Percentiles rank a stretch among this genome's conserved stretches.
phyloP scores from a whole-genome alignment of 1,140 invertebrate genomes.

The Drosophila rhopaloa region DNA sequence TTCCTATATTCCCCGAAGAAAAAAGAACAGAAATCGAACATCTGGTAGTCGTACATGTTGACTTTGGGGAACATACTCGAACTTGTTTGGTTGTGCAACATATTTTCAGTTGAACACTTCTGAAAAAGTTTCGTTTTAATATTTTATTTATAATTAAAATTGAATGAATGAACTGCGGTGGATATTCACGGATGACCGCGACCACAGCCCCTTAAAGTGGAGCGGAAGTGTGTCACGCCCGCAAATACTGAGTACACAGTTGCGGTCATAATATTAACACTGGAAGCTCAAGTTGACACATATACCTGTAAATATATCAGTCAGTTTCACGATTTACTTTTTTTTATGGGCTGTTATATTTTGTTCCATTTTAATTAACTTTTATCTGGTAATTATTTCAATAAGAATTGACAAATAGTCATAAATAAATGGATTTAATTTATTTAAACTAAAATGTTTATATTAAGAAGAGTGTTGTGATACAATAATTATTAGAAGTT shows the following conservation, averaged over 20 bases:
- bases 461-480: too few species aligned
- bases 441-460: too few species aligned
- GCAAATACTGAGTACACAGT: slow-evolving; percentile 7
- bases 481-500: too few species aligned
- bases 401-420: too few species aligned
- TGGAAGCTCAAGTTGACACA: not conserved
- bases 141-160: slow-evolving; percentile 42
- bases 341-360: too few species aligned
- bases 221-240: slow-evolving; percentile 32
- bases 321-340: too few species aligned
- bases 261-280: slow-evolving; percentile 23
- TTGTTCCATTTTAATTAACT: too few species aligned
- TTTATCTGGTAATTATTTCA: too few species aligned
- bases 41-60: slow-evolving; percentile 21
- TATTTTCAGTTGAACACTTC: slow-evolving; percentile 8
- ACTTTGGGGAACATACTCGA: slow-evolving; percentile 14
- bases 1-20: slow-evolving; percentile 8
- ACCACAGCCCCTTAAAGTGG: slow-evolving; percentile 18
- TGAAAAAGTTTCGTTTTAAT: slow-evolving; percentile 4
- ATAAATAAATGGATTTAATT: too few species aligned
- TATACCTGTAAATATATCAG: too few species aligned
- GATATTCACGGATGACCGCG: slow-evolving; percentile 13
- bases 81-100: slow-evolving; percentile 24
- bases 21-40: slow-evolving; percentile 21
- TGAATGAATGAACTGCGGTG: slow-evolving; percentile 22